Evolutionary conservation across 2,113 vertebrate species (phyloP), one percentile per base, ranked within the genome.

Genomic region (Carollia perspicillata): DNA sequence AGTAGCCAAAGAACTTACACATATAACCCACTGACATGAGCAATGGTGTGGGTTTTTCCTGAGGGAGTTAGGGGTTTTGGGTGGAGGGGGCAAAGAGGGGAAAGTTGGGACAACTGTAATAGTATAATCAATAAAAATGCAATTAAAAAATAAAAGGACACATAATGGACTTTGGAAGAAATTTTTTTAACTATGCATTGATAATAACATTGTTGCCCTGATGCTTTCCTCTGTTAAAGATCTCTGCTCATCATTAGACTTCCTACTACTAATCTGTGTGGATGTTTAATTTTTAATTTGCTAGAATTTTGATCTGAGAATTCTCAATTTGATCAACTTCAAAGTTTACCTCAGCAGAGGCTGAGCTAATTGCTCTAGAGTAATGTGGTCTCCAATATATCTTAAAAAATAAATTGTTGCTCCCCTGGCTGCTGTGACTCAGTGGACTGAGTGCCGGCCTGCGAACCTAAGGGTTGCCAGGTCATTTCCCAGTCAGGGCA

Each of bases 281-380:
- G 47, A 69, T 91, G n/a, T 92, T 95, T 93, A 91, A 84, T 93
- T 93, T 93, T 80, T 95, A 86, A 95, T 96, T 93, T 96, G 6
- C 28, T 35, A 86, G 68, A 91, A 84, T 94, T 96, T 90, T 95
- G 37, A 96, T 93, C 35, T 78, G 40, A 90, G 23, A 30, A 58
- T 84, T 63, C 5, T 90, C 68, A 83, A 3, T 75, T 97, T 3
- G 3, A 40, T 95, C 79, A 93, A 6, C 91, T 95, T 97, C 78
- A 97, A 97, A 97, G 83, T 44, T 95, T 94, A 84, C n/a, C 35
- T 88, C 72, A 79, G 53, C 26, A 60, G 30, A 95, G 5, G 12
- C 71, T 92, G 83, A 93, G 93, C 96, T 97, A 97, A 95, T 93
- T 91, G 95, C 30, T 91, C 40, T 86, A 68, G 71, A 97, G 42